phyloP scores from a whole-genome alignment of 2,888 invertebrate species.

The Melitaea athalia region DNA sequence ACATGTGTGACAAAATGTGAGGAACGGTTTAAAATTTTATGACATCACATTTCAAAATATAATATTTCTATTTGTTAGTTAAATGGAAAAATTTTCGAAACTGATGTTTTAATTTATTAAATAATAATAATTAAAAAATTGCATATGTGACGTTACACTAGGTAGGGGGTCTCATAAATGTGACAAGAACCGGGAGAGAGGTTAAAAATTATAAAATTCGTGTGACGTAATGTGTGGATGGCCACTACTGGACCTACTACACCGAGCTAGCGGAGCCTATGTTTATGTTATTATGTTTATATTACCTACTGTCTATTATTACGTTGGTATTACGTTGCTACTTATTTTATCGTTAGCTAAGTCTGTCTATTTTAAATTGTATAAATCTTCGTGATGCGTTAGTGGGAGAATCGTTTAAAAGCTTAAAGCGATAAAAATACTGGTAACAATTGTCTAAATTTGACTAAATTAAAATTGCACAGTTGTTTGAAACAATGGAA shows the following conservation, averaged over 20 bases:
- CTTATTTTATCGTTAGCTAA: not conserved
- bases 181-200: no score
- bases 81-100: no score
- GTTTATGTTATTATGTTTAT: not conserved
- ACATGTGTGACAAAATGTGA: no score
- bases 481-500: constrained; percentile 9
- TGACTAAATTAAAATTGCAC: constrained; percentile 12
- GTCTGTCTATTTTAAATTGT: not conserved
- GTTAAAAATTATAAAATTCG: no score
- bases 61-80: no score
- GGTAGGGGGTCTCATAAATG: no score
- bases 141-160: no score
- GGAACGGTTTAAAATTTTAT: no score
- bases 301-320: not conserved
- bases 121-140: no score
- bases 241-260: not conserved
- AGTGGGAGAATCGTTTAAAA: constrained; percentile 17
- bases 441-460: not conserved
- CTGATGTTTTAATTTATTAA: no score
- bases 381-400: constrained; percentile 31
- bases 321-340: not conserved
- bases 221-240: no score
- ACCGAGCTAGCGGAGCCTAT: not conserved
- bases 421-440: not conserved
- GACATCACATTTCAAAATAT: no score